These are phyloP conservation scores for Gavialis gangeticus DNA, from an alignment of 2,113 vertebrate species.

Conservation along the genomic window DNA sequence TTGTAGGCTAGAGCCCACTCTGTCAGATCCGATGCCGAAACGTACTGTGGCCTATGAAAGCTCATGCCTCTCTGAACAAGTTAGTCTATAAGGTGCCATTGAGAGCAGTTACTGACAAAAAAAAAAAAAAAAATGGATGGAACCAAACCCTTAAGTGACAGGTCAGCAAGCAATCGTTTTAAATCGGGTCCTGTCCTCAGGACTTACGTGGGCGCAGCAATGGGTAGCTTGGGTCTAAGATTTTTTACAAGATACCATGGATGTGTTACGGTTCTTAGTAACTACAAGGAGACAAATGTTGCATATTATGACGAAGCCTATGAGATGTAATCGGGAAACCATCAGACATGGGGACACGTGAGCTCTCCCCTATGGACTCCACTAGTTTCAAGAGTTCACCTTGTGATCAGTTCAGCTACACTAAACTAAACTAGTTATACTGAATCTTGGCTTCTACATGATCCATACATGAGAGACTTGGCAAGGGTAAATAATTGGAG, in stretches of 20 bases:
- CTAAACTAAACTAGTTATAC: background rate
- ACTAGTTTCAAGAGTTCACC: background rate
- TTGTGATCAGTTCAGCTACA: background rate
- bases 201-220: too few species aligned
- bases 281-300: fast-evolving
- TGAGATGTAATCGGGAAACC: background rate
- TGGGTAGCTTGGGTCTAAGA: too few species aligned
- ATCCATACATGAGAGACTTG: background rate
- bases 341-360: background rate
- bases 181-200: background rate
- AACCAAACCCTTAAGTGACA: background rate
- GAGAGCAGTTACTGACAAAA: background rate
- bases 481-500: background rate
- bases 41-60: too few species aligned
- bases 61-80: too few species aligned
- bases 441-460: background rate
- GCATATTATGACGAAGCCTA: background rate
- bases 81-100: background rate
- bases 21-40: too few species aligned
- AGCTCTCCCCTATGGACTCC: background rate
- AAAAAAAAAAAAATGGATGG: fast-evolving
- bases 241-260: background rate
- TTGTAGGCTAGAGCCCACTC: too few species aligned
- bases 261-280: background rate
- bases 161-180: background rate